Conservation (phyloP, 1,140 invertebrate species). For the Batillaria attramentaria region DNA sequence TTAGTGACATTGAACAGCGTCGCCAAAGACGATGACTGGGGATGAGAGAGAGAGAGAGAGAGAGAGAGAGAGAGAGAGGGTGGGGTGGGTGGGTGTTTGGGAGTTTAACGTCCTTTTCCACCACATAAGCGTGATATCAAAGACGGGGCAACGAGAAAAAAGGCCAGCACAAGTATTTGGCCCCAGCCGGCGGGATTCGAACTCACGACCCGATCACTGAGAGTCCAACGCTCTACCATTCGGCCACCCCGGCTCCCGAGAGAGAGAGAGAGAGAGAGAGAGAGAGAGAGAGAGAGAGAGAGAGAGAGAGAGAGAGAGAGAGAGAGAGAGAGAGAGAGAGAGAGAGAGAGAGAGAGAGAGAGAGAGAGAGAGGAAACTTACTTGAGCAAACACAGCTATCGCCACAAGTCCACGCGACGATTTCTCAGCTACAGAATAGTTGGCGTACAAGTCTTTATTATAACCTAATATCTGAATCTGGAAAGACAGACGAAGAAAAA, state of each 20-base stretch:
- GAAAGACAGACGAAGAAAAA: constrained; percentile 55
- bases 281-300: too few relatives aligned
- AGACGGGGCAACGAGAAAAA: neutral
- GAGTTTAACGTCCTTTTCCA: neutral
- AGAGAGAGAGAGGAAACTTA: constrained; percentile 70
- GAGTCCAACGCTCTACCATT: too few relatives aligned
- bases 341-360: neutral
- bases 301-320: neutral
- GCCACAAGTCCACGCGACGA: constrained; percentile 89
- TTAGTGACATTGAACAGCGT: too few relatives aligned
- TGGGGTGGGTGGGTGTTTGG: neutral
- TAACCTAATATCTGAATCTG: constrained; percentile 96
- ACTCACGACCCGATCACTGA: too few relatives aligned
- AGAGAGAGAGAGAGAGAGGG: neutral
- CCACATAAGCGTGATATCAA: neutral
- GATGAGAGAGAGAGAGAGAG: neutral
- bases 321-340: neutral
- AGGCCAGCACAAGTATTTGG: too few relatives aligned
- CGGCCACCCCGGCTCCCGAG: too few relatives aligned
- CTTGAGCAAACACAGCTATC: constrained; percentile 89
- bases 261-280: too few relatives aligned
- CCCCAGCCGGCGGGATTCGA: too few relatives aligned
- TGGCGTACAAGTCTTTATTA: constrained; percentile 93
- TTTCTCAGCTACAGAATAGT: constrained; percentile 90
- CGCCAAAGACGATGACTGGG: neutral